Evolutionary conservation across 2,797 vertebrate species (phyloP).

Genomic region (Acrocephalus scirpaceus): DNA sequence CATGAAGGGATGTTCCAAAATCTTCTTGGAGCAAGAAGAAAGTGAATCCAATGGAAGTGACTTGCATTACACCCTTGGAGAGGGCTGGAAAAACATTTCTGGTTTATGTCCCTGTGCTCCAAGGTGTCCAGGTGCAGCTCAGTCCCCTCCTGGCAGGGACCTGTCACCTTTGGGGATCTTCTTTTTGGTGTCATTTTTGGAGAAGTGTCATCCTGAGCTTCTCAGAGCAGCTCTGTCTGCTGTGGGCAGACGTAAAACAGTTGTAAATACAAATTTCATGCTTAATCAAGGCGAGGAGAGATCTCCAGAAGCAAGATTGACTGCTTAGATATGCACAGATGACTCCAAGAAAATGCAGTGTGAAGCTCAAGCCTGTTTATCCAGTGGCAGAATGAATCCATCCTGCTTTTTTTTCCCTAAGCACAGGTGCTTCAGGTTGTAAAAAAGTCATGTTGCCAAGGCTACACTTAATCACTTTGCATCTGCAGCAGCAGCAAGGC

Average conservation of each 20-base stretch:
- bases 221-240: neutral
- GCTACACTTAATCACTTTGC: neutral
- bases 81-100: neutral
- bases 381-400: neutral
- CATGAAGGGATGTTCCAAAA: neutral
- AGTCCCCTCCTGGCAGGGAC: neutral
- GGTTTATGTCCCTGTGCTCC: neutral
- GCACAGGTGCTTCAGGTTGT: neutral
- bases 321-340: neutral
- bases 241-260: neutral
- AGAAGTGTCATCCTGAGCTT: neutral
- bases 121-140: neutral
- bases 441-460: neutral
- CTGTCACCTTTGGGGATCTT: neutral
- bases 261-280: neutral
- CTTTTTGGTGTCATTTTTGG: neutral
- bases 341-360: neutral
- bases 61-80: neutral
- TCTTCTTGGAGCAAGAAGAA: neutral
- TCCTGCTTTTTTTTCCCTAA: neutral
- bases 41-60: neutral
- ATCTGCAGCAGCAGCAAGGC: neutral
- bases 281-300: neutral
- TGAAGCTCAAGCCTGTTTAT: neutral
- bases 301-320: neutral